Base-by-base conservation (phyloP, 1,140 invertebrate species). In the Trigoniulus corallinus region DNA sequence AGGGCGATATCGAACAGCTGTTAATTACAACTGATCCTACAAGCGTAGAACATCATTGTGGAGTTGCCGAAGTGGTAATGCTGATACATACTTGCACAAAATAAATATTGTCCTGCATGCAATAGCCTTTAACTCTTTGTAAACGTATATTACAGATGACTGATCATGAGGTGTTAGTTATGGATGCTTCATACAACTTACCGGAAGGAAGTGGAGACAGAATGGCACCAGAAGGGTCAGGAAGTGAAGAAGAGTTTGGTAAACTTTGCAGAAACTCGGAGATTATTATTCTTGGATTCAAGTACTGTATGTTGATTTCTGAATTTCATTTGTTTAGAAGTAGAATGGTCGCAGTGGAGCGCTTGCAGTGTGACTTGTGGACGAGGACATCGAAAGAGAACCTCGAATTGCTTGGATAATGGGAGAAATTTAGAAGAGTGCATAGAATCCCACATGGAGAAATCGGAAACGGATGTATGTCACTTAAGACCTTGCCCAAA, bases 351-450 rank as follows among this genome's bases (percentile, higher is more conserved):
- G 7, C 12, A 49, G 18, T 49, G 47, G 47, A 37, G 47, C 24
- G 12, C 4, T 46, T 49, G 47, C 47, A 49, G 47, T 39, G 47
- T 21, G n/a, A 49, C 47, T 49, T 49, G 47, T 39, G 47, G 47
- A 10, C 47, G 27, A 7, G 34, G 26, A 12, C 3, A 41, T 49
- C 47, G 47, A 7, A 49, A 12, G 20, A 3, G 47, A 23, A 49
- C 47, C 10, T 49, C 47, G 12, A 12, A 49, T 23, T 49, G 47
- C 27, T 13, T 49, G 20, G 47, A 49, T 23, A 39, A 49, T 49
- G 47, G 47, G 3, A 18, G 27, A 3, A 39, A 49, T 39, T 23
- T 49, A 10, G 47, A 49, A 21, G 13, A 49, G 7, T 49, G 47
- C 22, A 46, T 49, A 10, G 47, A 34, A 39, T 3, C 26, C 18